phyloP scores from a whole-genome alignment of 2,888 invertebrate genomes.

The Cerastis rubricosa region DNA sequence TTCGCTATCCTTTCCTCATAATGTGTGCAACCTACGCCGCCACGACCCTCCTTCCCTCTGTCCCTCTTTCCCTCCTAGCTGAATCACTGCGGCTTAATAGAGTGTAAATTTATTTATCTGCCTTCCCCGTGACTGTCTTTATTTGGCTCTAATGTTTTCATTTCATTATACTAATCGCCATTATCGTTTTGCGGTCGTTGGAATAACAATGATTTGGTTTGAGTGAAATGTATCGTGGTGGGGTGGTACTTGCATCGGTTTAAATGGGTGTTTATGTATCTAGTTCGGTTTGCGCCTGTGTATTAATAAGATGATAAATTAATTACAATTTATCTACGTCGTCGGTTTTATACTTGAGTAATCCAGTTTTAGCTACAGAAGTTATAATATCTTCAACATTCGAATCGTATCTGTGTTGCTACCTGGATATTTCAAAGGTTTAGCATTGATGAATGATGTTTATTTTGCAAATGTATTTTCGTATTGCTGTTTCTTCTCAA shows the following conservation, averaged over 20 bases:
- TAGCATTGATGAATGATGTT: neutral
- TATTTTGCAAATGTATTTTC: neutral
- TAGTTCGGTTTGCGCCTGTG: neutral
- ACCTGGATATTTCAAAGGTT: neutral
- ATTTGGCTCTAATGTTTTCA: slow-evolving; percentile 69
- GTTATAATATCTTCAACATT: neutral
- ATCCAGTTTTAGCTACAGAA: neutral
- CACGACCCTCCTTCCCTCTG: slow-evolving; percentile 63
- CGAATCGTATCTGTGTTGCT: neutral
- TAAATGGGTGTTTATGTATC: neutral
- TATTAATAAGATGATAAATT: too few relatives aligned
- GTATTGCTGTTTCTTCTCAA: neutral
- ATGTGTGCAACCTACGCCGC: slow-evolving; percentile 47
- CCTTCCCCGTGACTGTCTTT: slow-evolving; percentile 62
- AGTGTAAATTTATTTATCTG: slow-evolving; percentile 84
- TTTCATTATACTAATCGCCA: slow-evolving; percentile 68
- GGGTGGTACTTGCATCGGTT: slow-evolving; percentile 27
- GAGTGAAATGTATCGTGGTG: slow-evolving; percentile 49
- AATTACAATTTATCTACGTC: neutral
- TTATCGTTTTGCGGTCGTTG: slow-evolving; percentile 62
- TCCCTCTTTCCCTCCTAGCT: slow-evolving; percentile 75
- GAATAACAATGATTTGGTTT: slow-evolving; percentile 61
- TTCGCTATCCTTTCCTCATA: slow-evolving; percentile 36
- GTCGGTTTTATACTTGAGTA: neutral
- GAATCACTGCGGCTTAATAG: slow-evolving; percentile 84